Evolutionary conservation across 2,888 invertebrate species (phyloP).

Genomic region (Spicauda simplicius): DNA sequence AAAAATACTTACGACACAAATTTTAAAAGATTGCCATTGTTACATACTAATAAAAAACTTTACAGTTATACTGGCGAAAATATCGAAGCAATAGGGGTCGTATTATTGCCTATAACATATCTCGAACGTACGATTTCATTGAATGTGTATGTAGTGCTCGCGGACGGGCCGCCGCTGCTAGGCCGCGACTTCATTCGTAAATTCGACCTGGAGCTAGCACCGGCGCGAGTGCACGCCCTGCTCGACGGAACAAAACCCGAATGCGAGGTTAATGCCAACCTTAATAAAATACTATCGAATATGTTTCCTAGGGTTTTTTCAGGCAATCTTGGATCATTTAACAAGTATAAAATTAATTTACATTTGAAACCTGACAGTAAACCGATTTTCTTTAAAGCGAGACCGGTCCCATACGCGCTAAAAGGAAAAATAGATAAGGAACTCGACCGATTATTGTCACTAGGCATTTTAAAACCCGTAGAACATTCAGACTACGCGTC

Average conservation of each 20-base stretch:
- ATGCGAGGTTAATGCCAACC: not conserved
- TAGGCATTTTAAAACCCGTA: conserved; percentile 37
- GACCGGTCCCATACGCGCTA: conserved; percentile 38
- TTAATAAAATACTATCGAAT: conserved; percentile 6
- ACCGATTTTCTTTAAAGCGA: conserved; percentile 42
- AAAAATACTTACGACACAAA: conserved; percentile 26
- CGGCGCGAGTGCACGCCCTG: too few species aligned
- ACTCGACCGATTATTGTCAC: conserved; percentile 29
- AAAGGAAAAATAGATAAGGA: conserved; percentile 37
- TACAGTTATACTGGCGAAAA: conserved; percentile 37
- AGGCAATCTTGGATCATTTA: conserved; percentile 28
- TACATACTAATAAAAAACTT: conserved; percentile 33
- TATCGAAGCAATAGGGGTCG: conserved; percentile 32
- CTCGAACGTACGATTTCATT: not conserved
- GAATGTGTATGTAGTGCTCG: conserved; percentile 15
- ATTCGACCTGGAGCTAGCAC: too few species aligned
- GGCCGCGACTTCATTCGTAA: too few species aligned
- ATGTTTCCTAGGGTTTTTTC: conserved; percentile 31
- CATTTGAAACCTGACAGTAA: conserved; percentile 39
- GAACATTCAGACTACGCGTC: conserved; percentile 26
- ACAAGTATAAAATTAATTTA: conserved; percentile 38
- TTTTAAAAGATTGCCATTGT: conserved; percentile 37
- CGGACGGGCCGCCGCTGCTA: not conserved
- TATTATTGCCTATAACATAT: conserved; percentile 37
- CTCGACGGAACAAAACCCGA: too few species aligned